Percentiles rank a stretch among this genome's conserved stretches.
Evolutionary conservation across 2,888 invertebrate genomes (phyloP).

Genomic region (Drosophila suboccidentalis): DNA sequence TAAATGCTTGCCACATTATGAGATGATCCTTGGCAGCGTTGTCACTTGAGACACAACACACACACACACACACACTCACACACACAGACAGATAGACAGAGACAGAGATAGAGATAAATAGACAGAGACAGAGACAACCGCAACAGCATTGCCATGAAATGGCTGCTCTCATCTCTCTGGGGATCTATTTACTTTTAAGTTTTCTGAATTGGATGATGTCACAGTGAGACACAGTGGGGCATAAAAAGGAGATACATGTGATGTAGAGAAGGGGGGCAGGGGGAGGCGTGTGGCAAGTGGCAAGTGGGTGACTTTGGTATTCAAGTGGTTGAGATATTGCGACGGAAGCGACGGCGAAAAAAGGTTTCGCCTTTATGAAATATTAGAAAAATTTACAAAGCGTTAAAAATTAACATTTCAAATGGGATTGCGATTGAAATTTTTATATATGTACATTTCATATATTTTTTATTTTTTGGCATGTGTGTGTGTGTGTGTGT

Average conservation of each 20-base stretch:
- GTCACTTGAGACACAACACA: slow-evolving; percentile 81
- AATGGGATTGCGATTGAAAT: slow-evolving; percentile 66
- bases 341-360: slow-evolving; percentile 48
- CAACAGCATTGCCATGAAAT: slow-evolving; percentile 46
- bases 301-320: slow-evolving; percentile 65
- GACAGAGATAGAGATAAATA: slow-evolving; percentile 19
- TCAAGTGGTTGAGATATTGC: slow-evolving; percentile 54
- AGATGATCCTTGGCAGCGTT: slow-evolving; percentile 83
- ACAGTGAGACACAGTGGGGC: slow-evolving; percentile 39
- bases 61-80: slow-evolving; percentile 15
- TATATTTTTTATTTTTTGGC: background rate
- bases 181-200: slow-evolving; percentile 84
- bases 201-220: slow-evolving; percentile 82
- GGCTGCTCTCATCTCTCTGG: slow-evolving; percentile 73
- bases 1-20: slow-evolving; percentile 82
- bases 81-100: slow-evolving; percentile 24
- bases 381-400: slow-evolving; percentile 76
- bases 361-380: slow-evolving; percentile 70
- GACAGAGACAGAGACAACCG: slow-evolving; percentile 27
- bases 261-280: background rate
- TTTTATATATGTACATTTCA: background rate
- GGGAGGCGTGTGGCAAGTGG: slow-evolving; percentile 6
- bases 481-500: slow-evolving; percentile 23
- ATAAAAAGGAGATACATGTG: background rate
- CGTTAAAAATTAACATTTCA: slow-evolving; percentile 81